These are phyloP conservation scores for Chirona hameri DNA, from an alignment of 2,888 invertebrate species.

Conservation along the genomic window DNA sequence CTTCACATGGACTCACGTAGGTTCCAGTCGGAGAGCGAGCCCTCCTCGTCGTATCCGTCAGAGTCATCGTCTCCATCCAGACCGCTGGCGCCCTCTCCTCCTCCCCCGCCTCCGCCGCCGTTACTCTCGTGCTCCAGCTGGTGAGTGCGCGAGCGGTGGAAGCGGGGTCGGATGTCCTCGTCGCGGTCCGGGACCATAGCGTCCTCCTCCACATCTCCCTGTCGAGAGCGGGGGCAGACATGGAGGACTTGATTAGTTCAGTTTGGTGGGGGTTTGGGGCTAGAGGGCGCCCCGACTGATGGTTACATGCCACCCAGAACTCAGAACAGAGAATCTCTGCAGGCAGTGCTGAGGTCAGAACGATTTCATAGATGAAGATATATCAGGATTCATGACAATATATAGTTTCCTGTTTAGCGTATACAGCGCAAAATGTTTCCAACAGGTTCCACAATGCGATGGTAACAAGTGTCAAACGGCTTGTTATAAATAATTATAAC, in stretches of 20 bases:
- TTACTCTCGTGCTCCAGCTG: conserved; percentile 59
- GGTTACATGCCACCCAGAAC: too few species aligned
- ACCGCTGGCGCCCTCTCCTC: conserved; percentile 34
- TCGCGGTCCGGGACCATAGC: conserved; percentile 95
- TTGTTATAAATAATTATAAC: too few species aligned
- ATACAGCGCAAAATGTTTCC: too few species aligned
- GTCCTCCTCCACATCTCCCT: conserved; percentile 96
- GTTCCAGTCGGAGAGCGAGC: conserved; percentile 95
- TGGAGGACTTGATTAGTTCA: too few species aligned
- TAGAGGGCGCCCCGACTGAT: too few species aligned
- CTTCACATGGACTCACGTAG: conserved; percentile 49
- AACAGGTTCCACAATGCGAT: too few species aligned
- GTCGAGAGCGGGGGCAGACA: neutral
- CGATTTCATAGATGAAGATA: too few species aligned
- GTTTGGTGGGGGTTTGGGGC: neutral
- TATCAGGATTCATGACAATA: too few species aligned
- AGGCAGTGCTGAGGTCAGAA: too few species aligned
- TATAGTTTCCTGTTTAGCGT: too few species aligned
- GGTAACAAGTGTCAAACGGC: too few species aligned
- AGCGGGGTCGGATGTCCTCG: conserved; percentile 93
- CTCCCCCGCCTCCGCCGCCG: conserved; percentile 33
- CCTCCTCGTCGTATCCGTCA: conserved; percentile 79
- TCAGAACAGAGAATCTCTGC: too few species aligned
- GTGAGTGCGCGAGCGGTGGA: conserved; percentile 90
- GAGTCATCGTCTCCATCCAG: conserved; percentile 59